A percentile compares a stretch with the other conserved stretches of the same genome.
Evolutionary conservation across 2,888 invertebrate species (phyloP).

Genomic region (Trichogramma evanescens): DNA sequence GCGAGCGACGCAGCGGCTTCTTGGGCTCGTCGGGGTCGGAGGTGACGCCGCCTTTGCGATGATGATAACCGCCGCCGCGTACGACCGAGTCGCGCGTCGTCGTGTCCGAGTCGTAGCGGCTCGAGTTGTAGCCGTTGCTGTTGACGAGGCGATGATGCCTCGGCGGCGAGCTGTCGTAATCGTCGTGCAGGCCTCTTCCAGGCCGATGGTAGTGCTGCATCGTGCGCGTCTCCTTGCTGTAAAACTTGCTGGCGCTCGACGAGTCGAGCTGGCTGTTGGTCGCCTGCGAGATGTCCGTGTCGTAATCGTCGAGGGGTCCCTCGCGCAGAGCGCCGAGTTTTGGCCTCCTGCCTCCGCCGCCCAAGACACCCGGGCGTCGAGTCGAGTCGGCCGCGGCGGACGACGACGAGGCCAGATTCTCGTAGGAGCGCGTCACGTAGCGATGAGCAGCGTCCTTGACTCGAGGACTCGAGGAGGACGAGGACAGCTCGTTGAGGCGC

Average conservation of each 20-base stretch:
- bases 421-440: slow-evolving; percentile 40
- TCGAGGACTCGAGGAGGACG: slow-evolving; percentile 27
- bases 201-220: slow-evolving; percentile 34
- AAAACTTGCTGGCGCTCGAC: slow-evolving; percentile 29
- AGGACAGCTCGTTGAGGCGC: slow-evolving; percentile 37
- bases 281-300: slow-evolving; percentile 43
- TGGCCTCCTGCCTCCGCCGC: slow-evolving; percentile 15
- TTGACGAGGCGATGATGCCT: slow-evolving; percentile 33
- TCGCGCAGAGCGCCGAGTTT: slow-evolving; percentile 35
- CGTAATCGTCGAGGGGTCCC: slow-evolving; percentile 41
- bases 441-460: slow-evolving; percentile 17
- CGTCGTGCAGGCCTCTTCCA: slow-evolving; percentile 35
- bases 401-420: slow-evolving; percentile 31
- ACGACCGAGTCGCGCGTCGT: slow-evolving; percentile 39
- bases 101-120: slow-evolving; percentile 43
- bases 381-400: too few relatives aligned
- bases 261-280: slow-evolving; percentile 42
- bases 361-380: too few relatives aligned
- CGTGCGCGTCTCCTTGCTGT: slow-evolving; percentile 35
- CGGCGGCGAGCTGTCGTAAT: slow-evolving; percentile 42
- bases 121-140: slow-evolving; percentile 36
- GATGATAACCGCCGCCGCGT: slow-evolving; percentile 30
- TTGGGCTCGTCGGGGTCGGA: slow-evolving; percentile 35
- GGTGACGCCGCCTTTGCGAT: slow-evolving; percentile 1
- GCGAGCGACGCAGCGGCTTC: slow-evolving; percentile 36